Evolutionary conservation across 2,113 vertebrate genomes (phyloP), one percentile per base, ranked within the genome.

Genomic region (Seriola quinqueradiata): DNA sequence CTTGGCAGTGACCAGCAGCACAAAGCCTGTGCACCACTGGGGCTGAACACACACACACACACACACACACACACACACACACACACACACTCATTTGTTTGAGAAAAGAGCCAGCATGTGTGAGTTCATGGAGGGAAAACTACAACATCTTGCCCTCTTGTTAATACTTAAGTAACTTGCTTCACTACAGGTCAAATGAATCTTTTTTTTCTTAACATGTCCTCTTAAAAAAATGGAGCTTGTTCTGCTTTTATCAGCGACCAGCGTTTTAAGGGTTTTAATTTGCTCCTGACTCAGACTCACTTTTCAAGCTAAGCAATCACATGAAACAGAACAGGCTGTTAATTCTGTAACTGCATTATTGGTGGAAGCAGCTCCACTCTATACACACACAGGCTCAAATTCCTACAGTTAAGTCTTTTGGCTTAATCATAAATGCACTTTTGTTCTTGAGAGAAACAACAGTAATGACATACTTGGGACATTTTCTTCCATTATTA

Each of bases 21-120:
- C 92, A 93, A 92, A 91, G 87, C 77, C 69, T 79, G 50, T 82
- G 82, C 69, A 88, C 89, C 67, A 8, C 88, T 84, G 81, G 71
- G 83, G 52, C 75, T 70, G 16, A 70, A 36, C 73, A 34, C 73
- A 83, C 79, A 81, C 73, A 66, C 67, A 75, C 63, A 70, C 80
- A 48, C 75, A 70, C 77, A 70, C 67, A 77, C 72, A 75, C 73
- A 78, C 72, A 50, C 72, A 71, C 14, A 32, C 52, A 82, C 28
- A 40, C 8, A 46, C 70, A 79, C 71, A 77, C 81, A 19, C 82
- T 66, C 78, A 79, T 81, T 89, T 83, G 76, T 75, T 25, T 84
- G 66, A 83, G 77, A 87, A 84, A 84, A 83, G 75, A 78, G 54
- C n/a, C 57, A 79, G 28, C 42, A n/a, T 77, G 57, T 75, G 66